Evolutionary conservation across 2,797 vertebrate species (phyloP), one percentile per base, ranked within the genome.

Genomic region (Gobio occitaniae): DNA sequence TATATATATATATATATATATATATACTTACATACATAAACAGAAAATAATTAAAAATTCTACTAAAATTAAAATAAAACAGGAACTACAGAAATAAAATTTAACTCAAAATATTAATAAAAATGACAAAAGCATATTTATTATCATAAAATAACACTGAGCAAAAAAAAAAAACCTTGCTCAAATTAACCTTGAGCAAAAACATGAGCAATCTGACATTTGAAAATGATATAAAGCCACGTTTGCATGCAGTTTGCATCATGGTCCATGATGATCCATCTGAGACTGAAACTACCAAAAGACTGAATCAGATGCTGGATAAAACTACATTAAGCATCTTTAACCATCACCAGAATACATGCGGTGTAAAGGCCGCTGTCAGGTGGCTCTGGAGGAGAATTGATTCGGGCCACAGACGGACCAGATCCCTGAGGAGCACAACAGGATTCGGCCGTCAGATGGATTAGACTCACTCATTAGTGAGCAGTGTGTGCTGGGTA

Each of bases 391-490:
- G 17, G 36, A 48, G 52, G 38, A 44, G 72, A 65, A 54, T 2
- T 83, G 72, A 83, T 83, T 54, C 21, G 6, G 47, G 71, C 19
- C 10, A 66, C 56, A 65, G 25, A 74, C 44, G 19, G 70, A 75
- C 54, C 59, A 3, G 32, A 38, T 75, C 59, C 56, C 59, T 41
- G 32, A 41, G 65, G 81, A 54, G 69, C n/a, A 61, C 25, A 36
- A 47, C n/a, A 32, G 69, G 41, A 82, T 61, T 47, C 6, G n/a
- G 69, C 80, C 54, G 25, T 74, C 54, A 63, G 29, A 74, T 61
- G n/a, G 68, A 70, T 82, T 65, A 76, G 44, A 83, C 59, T 25
- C 71, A 66, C 59, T 70, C 78, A 70, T 71, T 50, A 68, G 50
- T 44, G 65, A 66, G 48, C 61, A 32, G 77, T 52, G 41, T 85